Conservation (phyloP, 2,113 vertebrate genomes). For the Tamias sibiricus region DNA sequence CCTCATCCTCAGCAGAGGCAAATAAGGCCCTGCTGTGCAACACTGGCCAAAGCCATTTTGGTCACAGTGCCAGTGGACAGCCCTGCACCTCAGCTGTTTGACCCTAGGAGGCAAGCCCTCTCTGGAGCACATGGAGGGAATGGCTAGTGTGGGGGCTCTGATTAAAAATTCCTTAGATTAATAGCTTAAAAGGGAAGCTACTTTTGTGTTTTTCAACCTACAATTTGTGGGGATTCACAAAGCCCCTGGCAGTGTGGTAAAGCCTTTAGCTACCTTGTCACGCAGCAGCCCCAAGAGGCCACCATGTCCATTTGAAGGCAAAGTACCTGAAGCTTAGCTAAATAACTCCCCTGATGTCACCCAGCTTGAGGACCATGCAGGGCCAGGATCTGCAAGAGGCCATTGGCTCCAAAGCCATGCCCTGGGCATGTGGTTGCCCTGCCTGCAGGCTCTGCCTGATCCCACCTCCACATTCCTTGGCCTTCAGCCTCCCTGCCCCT, state of each 20-base stretch:
- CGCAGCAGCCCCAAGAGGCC: not conserved
- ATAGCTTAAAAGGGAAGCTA: conserved; percentile 16
- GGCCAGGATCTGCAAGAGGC: not conserved
- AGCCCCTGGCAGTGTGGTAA: not conserved
- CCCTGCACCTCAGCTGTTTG: not conserved
- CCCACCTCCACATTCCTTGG: not conserved
- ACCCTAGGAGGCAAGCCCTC: not conserved
- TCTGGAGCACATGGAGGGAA: not conserved
- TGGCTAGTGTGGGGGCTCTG: not conserved
- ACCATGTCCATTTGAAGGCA: not conserved
- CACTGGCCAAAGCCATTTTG: not conserved
- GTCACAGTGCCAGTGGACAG: not conserved
- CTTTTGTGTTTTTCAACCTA: not conserved
- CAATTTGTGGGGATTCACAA: not conserved
- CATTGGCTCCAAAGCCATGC: not conserved
- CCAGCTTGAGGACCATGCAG: not conserved
- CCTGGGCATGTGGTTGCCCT: not conserved
- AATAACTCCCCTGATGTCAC: not conserved
- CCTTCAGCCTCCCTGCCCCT: not conserved
- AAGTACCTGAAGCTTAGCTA: not conserved
- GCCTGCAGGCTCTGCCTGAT: fast-evolving
- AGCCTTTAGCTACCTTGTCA: not conserved
- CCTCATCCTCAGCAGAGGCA: fast-evolving
- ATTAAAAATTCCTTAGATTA: conserved; percentile 66
- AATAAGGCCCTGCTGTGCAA: not conserved